phyloP scores from a whole-genome alignment of 1,140 invertebrate species.

The Portunus trituberculatus region DNA sequence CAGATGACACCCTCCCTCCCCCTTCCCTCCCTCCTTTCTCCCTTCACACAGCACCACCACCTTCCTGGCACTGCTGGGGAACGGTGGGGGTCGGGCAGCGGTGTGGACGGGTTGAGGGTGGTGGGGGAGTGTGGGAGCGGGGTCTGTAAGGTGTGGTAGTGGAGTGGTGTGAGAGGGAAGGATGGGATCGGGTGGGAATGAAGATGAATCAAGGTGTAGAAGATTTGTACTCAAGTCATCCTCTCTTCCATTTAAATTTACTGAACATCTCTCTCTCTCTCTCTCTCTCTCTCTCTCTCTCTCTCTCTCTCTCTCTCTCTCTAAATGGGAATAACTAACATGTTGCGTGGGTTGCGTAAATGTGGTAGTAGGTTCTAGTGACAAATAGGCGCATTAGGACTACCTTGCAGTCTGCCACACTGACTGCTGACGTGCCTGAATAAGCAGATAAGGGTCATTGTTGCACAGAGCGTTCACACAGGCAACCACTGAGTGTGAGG shows the following conservation, averaged over 20 bases:
- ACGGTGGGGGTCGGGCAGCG: not conserved
- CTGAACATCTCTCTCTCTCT: not conserved
- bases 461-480: too few relatives aligned
- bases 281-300: slow-evolving; percentile 18
- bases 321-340: not conserved
- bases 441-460: too few relatives aligned
- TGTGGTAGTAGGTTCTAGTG: too few relatives aligned
- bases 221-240: not conserved
- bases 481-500: too few relatives aligned
- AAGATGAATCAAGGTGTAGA: not conserved
- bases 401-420: too few relatives aligned
- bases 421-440: too few relatives aligned
- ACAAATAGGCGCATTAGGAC: too few relatives aligned
- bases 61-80: not conserved
- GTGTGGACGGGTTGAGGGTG: too few relatives aligned
- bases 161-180: not conserved
- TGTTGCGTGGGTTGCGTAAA: too few relatives aligned
- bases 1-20: not conserved
- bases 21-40: not conserved
- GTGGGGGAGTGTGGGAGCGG: not conserved
- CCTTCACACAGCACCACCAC: not conserved
- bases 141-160: not conserved
- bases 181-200: not conserved
- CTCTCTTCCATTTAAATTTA: not conserved
- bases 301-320: slow-evolving; percentile 20